A percentile compares a stretch with the other conserved stretches of the same genome.
phyloP scores from a whole-genome alignment of 1,140 invertebrate genomes.

The Andrena cerasifolii region DNA sequence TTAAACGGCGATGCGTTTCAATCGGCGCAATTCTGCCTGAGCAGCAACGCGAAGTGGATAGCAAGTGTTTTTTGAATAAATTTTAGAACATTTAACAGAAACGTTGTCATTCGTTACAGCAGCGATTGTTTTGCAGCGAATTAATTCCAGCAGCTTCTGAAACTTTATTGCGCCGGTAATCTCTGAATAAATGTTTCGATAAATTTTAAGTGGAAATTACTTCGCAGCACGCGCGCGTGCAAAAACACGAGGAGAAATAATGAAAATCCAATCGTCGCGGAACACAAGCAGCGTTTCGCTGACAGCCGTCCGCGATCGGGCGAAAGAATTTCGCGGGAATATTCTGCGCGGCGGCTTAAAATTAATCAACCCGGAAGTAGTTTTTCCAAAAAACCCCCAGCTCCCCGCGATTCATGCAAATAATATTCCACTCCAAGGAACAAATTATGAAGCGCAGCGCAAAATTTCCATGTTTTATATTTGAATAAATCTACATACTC shows the following conservation, averaged over 20 bases:
- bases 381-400: constrained; percentile 5
- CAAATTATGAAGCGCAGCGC: background rate
- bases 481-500: background rate
- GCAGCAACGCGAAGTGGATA: too few species aligned
- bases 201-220: constrained; percentile 10
- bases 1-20: too few species aligned
- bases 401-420: background rate
- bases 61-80: background rate
- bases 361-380: background rate
- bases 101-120: too few species aligned
- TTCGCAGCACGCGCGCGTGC: background rate
- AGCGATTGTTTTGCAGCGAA: background rate
- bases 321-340: background rate
- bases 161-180: background rate
- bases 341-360: background rate
- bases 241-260: background rate
- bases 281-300: too few species aligned
- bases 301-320: background rate
- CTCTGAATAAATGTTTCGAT: background rate
- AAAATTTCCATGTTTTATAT: background rate
- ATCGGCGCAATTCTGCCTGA: too few species aligned
- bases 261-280: background rate
- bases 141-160: constrained; percentile 1
- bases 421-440: background rate
- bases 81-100: background rate